Evolutionary conservation across 2,888 invertebrate genomes (phyloP).

Genomic region (Pardosa pseudoannulata): DNA sequence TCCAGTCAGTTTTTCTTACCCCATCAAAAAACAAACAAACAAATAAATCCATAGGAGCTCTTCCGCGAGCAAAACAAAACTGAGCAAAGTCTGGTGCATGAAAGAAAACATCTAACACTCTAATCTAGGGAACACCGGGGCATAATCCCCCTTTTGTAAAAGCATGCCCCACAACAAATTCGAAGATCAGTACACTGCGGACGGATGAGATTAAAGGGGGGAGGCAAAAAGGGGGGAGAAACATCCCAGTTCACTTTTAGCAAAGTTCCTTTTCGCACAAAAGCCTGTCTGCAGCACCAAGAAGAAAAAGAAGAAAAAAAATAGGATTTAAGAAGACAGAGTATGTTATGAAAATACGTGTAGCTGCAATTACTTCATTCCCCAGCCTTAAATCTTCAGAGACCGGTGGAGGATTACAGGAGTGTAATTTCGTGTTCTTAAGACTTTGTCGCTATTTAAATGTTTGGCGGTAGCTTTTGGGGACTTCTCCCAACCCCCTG

Average conservation of each 20-base stretch:
- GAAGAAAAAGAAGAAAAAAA: too few species aligned
- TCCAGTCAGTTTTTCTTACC: background rate
- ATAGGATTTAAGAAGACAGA: conserved; percentile 34
- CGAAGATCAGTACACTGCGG: conserved; percentile 34
- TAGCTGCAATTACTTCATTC: conserved; percentile 64
- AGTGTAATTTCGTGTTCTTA: conserved; percentile 60
- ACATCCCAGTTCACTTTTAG: conserved; percentile 35
- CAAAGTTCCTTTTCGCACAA: conserved; percentile 37
- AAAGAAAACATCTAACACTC: conserved; percentile 37
- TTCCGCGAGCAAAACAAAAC: conserved; percentile 30
- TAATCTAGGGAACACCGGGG: conserved; percentile 47
- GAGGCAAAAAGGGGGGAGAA: background rate
- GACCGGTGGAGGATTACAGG: conserved; percentile 44
- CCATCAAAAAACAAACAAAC: background rate
- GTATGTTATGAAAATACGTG: conserved; percentile 64
- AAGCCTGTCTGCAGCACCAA: conserved; percentile 30
- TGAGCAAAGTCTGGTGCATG: background rate
- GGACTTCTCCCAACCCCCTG: background rate
- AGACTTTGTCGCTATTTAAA: conserved; percentile 64
- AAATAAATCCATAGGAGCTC: background rate
- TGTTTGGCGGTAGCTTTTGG: conserved; percentile 37
- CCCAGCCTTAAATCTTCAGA: conserved; percentile 43
- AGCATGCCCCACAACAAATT: conserved; percentile 54
- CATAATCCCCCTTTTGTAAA: conserved; percentile 42
- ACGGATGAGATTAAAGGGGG: conserved; percentile 35